phyloP scores from a whole-genome alignment of 2,113 vertebrate genomes.

The Sander lucioperca region DNA sequence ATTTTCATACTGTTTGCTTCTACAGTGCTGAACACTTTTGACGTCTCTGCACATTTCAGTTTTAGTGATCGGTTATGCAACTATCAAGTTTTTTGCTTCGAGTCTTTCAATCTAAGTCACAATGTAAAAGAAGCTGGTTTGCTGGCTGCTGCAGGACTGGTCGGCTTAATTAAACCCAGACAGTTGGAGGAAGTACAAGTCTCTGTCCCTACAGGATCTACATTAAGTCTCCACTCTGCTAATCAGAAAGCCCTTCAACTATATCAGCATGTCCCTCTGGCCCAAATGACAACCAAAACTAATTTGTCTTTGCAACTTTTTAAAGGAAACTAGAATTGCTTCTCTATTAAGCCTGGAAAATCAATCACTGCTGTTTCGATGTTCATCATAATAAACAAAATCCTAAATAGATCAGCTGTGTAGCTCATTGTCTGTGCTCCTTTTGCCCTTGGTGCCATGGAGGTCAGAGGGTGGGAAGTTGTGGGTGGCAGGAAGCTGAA shows the following conservation, averaged over 20 bases:
- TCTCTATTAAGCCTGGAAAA: conserved; percentile 34
- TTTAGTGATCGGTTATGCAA: conserved; percentile 18
- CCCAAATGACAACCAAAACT: conserved; percentile 32
- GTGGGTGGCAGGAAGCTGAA: conserved; percentile 65
- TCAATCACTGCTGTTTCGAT: conserved; percentile 1
- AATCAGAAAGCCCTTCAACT: conserved; percentile 64
- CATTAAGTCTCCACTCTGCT: conserved; percentile 64
- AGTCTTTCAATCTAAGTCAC: conserved; percentile 11
- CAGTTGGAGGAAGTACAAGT: conserved; percentile 64
- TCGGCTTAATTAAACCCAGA: conserved; percentile 78
- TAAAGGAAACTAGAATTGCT: conserved; percentile 21
- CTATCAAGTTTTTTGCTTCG: neutral
- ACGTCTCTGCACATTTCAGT: conserved; percentile 19
- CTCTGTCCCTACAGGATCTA: conserved; percentile 64
- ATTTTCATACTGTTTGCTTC: neutral
- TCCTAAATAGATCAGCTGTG: conserved; percentile 4
- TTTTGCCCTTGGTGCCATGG: conserved; percentile 43
- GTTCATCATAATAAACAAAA: conserved; percentile 18
- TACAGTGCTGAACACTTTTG: conserved; percentile 3
- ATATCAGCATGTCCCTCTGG: conserved; percentile 52
- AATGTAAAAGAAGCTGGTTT: conserved; percentile 37
- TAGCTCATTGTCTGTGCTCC: conserved; percentile 1
- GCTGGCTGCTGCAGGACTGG: conserved; percentile 46
- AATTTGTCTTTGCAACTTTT: conserved; percentile 46
- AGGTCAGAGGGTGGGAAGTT: conserved; percentile 58